A percentile compares a stretch with the other conserved stretches of the same genome.
Conservation (phyloP, 2,888 invertebrate genomes). For the Ganaspis brasiliensis region DNA sequence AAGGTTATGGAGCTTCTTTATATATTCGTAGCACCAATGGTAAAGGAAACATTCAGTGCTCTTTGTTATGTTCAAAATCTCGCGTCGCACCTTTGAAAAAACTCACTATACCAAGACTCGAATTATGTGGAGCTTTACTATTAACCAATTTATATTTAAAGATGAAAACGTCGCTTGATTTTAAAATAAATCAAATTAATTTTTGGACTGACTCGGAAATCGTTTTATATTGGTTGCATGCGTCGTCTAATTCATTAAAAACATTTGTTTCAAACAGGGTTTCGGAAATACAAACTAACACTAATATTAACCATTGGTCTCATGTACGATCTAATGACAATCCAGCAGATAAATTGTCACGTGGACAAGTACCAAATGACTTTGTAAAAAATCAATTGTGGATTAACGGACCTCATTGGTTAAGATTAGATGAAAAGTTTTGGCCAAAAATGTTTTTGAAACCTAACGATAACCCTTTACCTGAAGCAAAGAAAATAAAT, state of each 20-base stretch:
- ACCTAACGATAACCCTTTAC: not conserved
- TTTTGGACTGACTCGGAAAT: slow-evolving; percentile 65
- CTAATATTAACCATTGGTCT: slow-evolving; percentile 49
- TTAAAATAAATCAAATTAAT: not conserved
- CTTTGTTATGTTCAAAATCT: slow-evolving; percentile 44
- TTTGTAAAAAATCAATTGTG: slow-evolving; percentile 50
- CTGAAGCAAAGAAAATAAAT: not conserved
- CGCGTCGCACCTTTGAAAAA: slow-evolving; percentile 49
- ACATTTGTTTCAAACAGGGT: slow-evolving; percentile 63
- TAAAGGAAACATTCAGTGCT: not conserved
- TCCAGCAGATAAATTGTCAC: slow-evolving; percentile 60
- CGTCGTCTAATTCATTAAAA: slow-evolving; percentile 52
- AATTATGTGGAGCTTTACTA: slow-evolving; percentile 47
- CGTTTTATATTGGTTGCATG: slow-evolving; percentile 60
- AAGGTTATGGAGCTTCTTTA: slow-evolving; percentile 58
- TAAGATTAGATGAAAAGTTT: not conserved
- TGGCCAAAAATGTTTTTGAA: not conserved
- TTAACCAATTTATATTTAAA: slow-evolving; percentile 44
- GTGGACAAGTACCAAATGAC: slow-evolving; percentile 54
- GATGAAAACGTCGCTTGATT: not conserved
- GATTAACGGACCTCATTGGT: slow-evolving; percentile 55
- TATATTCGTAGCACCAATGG: slow-evolving; percentile 30
- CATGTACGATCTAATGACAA: slow-evolving; percentile 57
- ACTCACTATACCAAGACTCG: slow-evolving; percentile 39
- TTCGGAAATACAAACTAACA: slow-evolving; percentile 51